Conservation (phyloP, 2,113 vertebrate species). For the Monopterus albus region DNA sequence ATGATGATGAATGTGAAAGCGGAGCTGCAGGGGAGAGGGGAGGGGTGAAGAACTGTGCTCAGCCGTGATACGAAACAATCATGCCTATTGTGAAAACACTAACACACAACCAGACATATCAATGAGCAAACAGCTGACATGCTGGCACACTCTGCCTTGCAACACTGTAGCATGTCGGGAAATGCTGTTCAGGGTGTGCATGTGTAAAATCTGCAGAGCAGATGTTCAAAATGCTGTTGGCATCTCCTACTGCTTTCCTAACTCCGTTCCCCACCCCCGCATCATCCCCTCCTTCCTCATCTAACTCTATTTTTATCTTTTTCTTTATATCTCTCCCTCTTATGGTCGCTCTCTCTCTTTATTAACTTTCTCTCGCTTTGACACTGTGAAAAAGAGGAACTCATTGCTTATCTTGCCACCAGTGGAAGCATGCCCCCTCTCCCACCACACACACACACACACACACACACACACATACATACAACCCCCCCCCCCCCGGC, state of each 20-base stretch:
- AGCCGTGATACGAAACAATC: no score
- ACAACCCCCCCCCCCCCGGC: constrained; percentile 47
- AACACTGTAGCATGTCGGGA: constrained; percentile 38
- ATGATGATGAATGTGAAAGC: no score
- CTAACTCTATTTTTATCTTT: constrained; percentile 42
- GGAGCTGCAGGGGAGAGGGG: no score
- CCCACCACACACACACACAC: no score
- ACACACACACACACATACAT: no score
- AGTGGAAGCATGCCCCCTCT: neutral
- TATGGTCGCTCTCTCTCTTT: constrained; percentile 30
- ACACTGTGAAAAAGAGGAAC: constrained; percentile 44
- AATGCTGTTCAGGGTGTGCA: constrained; percentile 23
- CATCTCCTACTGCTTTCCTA: constrained; percentile 52
- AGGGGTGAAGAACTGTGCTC: no score
- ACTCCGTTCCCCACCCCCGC: neutral
- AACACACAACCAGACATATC: constrained; percentile 10
- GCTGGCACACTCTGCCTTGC: neutral
- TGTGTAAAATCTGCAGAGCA: constrained; percentile 34
- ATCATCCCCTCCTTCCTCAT: neutral
- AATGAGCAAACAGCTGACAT: constrained; percentile 33
- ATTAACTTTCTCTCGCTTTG: constrained; percentile 53
- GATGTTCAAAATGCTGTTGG: constrained; percentile 62
- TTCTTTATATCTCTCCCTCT: no score
- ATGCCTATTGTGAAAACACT: no score
- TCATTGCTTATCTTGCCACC: constrained; percentile 52